A percentile compares a stretch with the other conserved stretches of the same genome.
These are phyloP conservation scores for Temnothorax rugatulus DNA, from an alignment of 2,888 invertebrate species.

Conservation along the genomic window DNA sequence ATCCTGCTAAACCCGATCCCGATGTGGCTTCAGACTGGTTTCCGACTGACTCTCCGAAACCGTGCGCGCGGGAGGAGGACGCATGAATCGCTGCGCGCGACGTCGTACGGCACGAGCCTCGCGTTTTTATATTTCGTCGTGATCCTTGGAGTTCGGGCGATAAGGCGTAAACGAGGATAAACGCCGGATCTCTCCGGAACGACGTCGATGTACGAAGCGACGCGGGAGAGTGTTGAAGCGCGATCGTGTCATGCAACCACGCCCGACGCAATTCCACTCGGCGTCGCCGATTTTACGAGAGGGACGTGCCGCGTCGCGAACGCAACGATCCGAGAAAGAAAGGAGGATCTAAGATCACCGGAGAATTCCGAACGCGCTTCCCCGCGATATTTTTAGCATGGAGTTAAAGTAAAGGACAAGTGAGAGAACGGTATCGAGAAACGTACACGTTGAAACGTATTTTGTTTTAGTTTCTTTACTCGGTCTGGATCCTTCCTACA, in stretches of 20 bases:
- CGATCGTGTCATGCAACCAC: conserved; percentile 23
- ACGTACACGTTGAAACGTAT: not conserved
- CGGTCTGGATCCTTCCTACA: not conserved
- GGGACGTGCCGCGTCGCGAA: conserved; percentile 8
- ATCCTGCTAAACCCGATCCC: conserved; percentile 73
- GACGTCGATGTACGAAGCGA: not conserved
- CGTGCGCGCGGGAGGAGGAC: conserved; percentile 40
- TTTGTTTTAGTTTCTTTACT: too few relatives aligned
- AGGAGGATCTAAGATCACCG: not conserved
- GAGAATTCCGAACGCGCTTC: not conserved
- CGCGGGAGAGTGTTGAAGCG: not conserved
- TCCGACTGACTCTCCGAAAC: conserved; percentile 47
- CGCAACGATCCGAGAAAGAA: conserved; percentile 6
- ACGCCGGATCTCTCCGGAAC: not conserved
- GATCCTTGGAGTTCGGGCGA: conserved; percentile 21
- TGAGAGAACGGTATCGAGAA: not conserved
- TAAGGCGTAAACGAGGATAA: conserved; percentile 36
- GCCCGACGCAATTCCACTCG: conserved; percentile 18
- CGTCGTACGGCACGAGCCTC: conserved; percentile 51
- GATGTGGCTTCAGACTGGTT: conserved; percentile 52
- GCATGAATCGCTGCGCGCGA: conserved; percentile 45
- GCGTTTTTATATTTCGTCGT: conserved; percentile 45
- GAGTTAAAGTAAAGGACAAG: not conserved
- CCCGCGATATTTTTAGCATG: not conserved
- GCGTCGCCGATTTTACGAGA: conserved; percentile 26